These are phyloP conservation scores for Drosophila oshimai DNA, from an alignment of 1,140 invertebrate species.

Conservation along the genomic window DNA sequence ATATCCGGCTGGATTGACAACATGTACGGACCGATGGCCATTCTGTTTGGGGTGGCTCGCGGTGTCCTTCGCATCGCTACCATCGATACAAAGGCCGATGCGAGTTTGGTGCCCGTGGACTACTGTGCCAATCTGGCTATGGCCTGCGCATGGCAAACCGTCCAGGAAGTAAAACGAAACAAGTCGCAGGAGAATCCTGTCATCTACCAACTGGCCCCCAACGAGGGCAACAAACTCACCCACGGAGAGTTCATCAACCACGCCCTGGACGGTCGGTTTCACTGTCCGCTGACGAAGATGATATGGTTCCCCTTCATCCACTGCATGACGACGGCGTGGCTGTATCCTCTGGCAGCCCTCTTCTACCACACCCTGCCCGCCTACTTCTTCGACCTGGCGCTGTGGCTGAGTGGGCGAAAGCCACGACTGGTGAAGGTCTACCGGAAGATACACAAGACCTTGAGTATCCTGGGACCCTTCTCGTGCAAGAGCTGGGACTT, in stretches of 20 bases:
- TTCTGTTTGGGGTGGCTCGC: conserved; percentile 87
- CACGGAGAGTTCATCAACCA: conserved; percentile 84
- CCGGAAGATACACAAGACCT: conserved; percentile 87
- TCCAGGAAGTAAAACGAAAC: conserved; percentile 37
- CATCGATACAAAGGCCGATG: conserved; percentile 84
- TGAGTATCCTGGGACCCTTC: conserved; percentile 87
- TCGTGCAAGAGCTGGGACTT: conserved; percentile 87
- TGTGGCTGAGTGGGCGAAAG: conserved; percentile 80
- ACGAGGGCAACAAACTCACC: conserved; percentile 85
- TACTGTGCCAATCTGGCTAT: conserved; percentile 90
- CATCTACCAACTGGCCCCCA: conserved; percentile 88
- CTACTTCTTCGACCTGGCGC: conserved; percentile 83
- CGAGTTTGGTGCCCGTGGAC: conserved; percentile 92
- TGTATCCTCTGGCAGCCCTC: conserved; percentile 82
- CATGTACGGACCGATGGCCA: conserved; percentile 93
- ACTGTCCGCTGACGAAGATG: conserved; percentile 70
- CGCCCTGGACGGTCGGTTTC: conserved; percentile 60
- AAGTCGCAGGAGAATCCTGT: conserved; percentile 49
- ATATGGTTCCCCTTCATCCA: conserved; percentile 83
- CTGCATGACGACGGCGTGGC: conserved; percentile 68
- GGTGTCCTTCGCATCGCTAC: conserved; percentile 87
- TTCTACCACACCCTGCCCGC: conserved; percentile 85
- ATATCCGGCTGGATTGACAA: conserved; percentile 93
- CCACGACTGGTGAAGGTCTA: conserved; percentile 86
- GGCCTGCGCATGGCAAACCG: conserved; percentile 87